These are phyloP conservation scores for Meteorus cinctellus DNA, from an alignment of 2,888 invertebrate genomes.

Conservation along the genomic window DNA sequence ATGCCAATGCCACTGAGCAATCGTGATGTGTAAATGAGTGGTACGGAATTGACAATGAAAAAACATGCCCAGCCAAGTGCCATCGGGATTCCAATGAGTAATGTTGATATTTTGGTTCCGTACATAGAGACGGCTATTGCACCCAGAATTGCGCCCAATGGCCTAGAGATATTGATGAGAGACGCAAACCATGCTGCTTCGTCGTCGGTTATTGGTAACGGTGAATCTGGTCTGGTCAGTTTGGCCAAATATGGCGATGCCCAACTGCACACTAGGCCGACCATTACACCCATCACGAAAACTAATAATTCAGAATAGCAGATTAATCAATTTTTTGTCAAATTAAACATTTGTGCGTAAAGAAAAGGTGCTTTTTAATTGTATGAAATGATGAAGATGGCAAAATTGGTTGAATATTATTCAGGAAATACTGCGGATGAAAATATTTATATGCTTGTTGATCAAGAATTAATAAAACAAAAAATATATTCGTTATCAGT, in stretches of 20 bases:
- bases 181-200: conserved; percentile 53
- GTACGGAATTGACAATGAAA: conserved; percentile 29
- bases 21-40: conserved; percentile 53
- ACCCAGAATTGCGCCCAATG: conserved; percentile 48
- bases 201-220: conserved; percentile 43
- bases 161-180: conserved; percentile 47
- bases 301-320: conserved; percentile 48
- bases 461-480: no score
- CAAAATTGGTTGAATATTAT: no score
- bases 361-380: no score
- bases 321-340: neutral
- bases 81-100: conserved; percentile 47
- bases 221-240: conserved; percentile 51
- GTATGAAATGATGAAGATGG: no score
- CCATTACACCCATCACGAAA: conserved; percentile 53
- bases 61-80: conserved; percentile 45
- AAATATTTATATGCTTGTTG: no score
- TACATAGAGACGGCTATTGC: conserved; percentile 45
- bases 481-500: no score
- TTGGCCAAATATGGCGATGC: conserved; percentile 62
- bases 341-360: no score
- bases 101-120: conserved; percentile 47
- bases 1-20: conserved; percentile 53
- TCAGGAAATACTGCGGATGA: no score
- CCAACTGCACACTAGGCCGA: conserved; percentile 63